Percentiles rank a stretch among this genome's conserved stretches.
phyloP scores from a whole-genome alignment of 2,888 invertebrate species.

The Coelopa pilipes region DNA sequence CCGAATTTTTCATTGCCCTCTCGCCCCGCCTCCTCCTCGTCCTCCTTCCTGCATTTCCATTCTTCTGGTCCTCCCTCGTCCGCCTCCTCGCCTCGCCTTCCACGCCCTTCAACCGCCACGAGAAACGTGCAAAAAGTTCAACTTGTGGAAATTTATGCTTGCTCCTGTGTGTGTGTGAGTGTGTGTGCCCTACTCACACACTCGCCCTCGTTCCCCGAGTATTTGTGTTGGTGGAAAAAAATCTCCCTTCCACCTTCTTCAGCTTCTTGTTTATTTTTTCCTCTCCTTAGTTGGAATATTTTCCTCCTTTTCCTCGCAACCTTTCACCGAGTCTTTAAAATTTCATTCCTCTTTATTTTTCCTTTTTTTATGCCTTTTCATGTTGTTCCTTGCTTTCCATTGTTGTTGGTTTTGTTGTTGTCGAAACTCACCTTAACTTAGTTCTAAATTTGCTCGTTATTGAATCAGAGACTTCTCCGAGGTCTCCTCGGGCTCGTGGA shows the following conservation, averaged over 20 bases:
- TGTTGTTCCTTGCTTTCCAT: too few species aligned
- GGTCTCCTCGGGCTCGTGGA: too few species aligned
- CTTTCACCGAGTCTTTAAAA: background rate
- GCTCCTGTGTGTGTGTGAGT: background rate
- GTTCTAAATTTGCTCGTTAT: too few species aligned
- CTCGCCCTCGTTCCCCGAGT: background rate
- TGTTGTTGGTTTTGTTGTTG: too few species aligned
- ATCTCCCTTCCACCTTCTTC: background rate
- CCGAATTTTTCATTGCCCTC: too few species aligned
- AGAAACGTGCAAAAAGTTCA: background rate
- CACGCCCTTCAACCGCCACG: background rate
- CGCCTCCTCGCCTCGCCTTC: background rate
- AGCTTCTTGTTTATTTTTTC: background rate
- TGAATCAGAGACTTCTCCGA: too few species aligned
- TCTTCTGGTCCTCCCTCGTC: background rate
- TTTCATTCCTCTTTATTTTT: background rate
- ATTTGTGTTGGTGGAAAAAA: background rate
- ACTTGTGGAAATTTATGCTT: slow-evolving; percentile 1
- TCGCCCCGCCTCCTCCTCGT: too few species aligned
- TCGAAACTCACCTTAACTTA: too few species aligned
- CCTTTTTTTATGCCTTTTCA: background rate
- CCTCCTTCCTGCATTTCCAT: background rate
- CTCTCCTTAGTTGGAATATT: too few species aligned
- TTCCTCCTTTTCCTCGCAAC: too few species aligned
- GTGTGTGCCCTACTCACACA: background rate